phyloP scores from a whole-genome alignment of 2,797 vertebrate genomes.

The Myotis planiceps region DNA sequence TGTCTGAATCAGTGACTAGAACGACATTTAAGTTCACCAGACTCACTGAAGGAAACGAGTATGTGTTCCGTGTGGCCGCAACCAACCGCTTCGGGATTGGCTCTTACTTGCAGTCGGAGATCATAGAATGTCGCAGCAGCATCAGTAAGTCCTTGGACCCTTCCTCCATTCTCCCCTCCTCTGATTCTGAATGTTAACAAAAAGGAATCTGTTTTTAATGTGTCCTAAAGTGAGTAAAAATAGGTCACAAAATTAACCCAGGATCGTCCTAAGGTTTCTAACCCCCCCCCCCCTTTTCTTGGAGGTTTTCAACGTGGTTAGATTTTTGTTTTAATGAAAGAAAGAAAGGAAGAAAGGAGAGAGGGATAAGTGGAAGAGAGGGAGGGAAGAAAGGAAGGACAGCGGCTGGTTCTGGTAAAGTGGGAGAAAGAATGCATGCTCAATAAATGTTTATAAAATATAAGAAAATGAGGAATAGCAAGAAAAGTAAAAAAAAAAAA shows the following conservation, averaged over 20 bases:
- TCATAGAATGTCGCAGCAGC: slow-evolving; percentile 95
- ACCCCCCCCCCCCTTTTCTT: background rate
- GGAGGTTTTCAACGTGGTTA: background rate
- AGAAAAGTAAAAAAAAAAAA: slow-evolving; percentile 15
- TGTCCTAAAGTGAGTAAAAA: background rate
- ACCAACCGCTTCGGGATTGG: slow-evolving; percentile 97
- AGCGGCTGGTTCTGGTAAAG: background rate
- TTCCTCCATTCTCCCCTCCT: background rate
- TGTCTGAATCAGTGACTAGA: slow-evolving; percentile 96
- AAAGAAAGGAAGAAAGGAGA: background rate
- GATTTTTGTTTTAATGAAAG: background rate
- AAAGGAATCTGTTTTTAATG: slow-evolving; percentile 24
- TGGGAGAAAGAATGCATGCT: background rate
- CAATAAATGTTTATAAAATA: background rate
- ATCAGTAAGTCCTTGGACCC: slow-evolving; percentile 91
- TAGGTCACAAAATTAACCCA: background rate
- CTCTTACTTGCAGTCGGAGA: slow-evolving; percentile 95
- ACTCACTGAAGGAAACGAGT: slow-evolving; percentile 96
- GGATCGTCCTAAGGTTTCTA: slow-evolving; percentile 14
- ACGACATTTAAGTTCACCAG: slow-evolving; percentile 94
- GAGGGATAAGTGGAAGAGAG: background rate
- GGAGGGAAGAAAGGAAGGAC: too few relatives aligned
- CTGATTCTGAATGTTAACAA: slow-evolving; percentile 12
- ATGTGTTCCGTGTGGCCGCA: slow-evolving; percentile 97
- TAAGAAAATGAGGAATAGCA: slow-evolving; percentile 22